Evolutionary conservation across 2,888 invertebrate genomes (phyloP), one percentile per base, ranked within the genome.

Genomic region (Eurytoma adleriae): DNA sequence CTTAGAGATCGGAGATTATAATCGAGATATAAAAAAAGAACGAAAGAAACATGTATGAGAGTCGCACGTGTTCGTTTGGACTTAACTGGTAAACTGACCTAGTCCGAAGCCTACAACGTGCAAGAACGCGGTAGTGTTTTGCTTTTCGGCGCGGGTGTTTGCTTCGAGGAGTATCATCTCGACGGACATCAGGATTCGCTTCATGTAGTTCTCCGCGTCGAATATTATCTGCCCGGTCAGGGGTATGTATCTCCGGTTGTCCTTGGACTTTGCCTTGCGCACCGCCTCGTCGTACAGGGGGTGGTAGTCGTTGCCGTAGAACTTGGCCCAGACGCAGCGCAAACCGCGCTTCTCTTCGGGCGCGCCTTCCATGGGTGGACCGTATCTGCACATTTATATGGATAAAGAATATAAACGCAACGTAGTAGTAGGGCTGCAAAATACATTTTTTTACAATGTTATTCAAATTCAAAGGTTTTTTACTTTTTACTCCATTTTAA

Each of bases 31-130:
- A 69, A 69, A 61, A 66, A 40, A 20, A 56, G 16, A 70, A 70
- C 7, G 61, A 56, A 56, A 70, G 12, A 24, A 56, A 71, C 52
- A 64, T 62, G 40, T 54, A 16, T 59, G 27, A 66, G 30, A 54
- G 66, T 30, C 59, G 27, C 24, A 24, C 30, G 27, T 30, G 62
- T 30, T 4, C 30, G 61, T 62, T 48, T 20, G 50, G 61, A 83
- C 73, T 72, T 78, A 81, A 78, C 67, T 62, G 62, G n/a, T 27
- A 52, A 76, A 84, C 84, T 83, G 78, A 89, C 86, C 90, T 84
- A 91, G 84, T 85, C 94, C 94, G 62, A 94, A 92, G 14, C 95
- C 95, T 52, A 95, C 93, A 10, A 95, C 92, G 87, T 95, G 94
- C 0, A 95, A 84, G 84, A 92, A 95, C 0, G 94, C 95, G 10